Evolutionary conservation across 2,888 invertebrate genomes (phyloP), one percentile per base, ranked within the genome.

Genomic region (Dione vanillae): DNA sequence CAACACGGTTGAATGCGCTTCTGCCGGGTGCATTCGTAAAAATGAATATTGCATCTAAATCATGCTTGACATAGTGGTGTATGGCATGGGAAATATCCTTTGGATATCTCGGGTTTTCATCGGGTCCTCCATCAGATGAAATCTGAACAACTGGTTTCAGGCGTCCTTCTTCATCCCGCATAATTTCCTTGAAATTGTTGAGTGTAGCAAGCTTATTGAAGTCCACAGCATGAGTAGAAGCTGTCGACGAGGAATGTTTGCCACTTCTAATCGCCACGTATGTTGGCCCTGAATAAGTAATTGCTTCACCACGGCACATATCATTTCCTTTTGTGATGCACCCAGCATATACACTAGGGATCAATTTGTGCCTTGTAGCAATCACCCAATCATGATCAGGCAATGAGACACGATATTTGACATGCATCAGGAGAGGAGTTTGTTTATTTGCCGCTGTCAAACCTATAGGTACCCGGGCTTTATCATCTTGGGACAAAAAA

Each of bases 381-480:
- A 16, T 47, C 2, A 47, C 16, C 47, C 47, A 78, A 62, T 78
- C 77, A 54, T 78, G 76, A 43, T 77, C 78, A 69, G 77, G 76
- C 45, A 77, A 75, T 59, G 27, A 45, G 40, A 77, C 59, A 67
- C 72, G 65, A 72, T 77, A 77, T 72, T 76, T 75, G 61, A 77
- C 47, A 49, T 76, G 77, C 74, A 77, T 78, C 74, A 78, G 49
- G 66, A 78, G 71, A 71, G 74, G 78, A 47, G 72, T 74, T 72
- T 79, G 78, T 61, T 81, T 83, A 65, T 84, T 84, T 66, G 84
- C 89, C 37, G 87, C 86, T 41, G 85, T 78, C 19, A 87, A 54
- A n/a, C 70, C 72, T 19, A 72, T 67, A 67, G 73, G 69, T 20
- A 75, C 73, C 12, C 54, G 54, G 20, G 27, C 54, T 54, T 54